Base-by-base conservation (phyloP, 2,797 vertebrate genomes). In the Pteronotus mesoamericanus region DNA sequence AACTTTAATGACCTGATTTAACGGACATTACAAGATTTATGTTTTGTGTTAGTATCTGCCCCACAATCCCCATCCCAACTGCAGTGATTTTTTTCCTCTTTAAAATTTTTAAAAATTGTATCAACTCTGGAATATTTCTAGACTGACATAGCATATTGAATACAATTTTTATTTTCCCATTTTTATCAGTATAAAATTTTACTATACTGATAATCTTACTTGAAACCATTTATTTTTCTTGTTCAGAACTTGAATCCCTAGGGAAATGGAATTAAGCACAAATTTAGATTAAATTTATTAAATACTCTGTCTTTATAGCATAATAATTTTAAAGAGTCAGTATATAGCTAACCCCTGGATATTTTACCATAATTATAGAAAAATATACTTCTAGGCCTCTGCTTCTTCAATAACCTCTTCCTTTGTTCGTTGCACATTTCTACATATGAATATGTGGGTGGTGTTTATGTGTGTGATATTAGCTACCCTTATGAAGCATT, bases 281-380 rank as follows among this genome's bases (percentile, higher is more conserved):
- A 86, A 80, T 69, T 94, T 94, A 46, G 24, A 26, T 66, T 32
- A 55, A 66, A 74, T 66, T 71, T 79, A 34, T 4, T 42, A 32
- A 82, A 48, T 14, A 32, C 2, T 57, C 46, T 78, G 18, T 44
- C 10, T 89, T 61, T 77, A 19, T 71, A 46, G 29, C 4, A 74
- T 34, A 21, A 44, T 89, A 55, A 84, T 85, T 78, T 66, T 61
- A 42, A 72, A 53, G 37, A 72, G 29, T 44, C 46, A 51, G 59
- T 8, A 74, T 75, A 46, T 11, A 75, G 9, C 48, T 72, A 68
- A 74, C 1, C 5, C 39, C 14, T 59, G 48, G 53, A 68, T 79
- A 87, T 74, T 84, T 94, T 85, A 46, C 14, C 22, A 26, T 37
- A 91, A 91, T 72, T 48, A 26, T 53, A 79, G 8, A 68, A 87